A percentile compares a stretch with the other conserved stretches of the same genome.
These are phyloP conservation scores for Tribolium freemani DNA, from an alignment of 2,888 invertebrate species.

Conservation along the genomic window DNA sequence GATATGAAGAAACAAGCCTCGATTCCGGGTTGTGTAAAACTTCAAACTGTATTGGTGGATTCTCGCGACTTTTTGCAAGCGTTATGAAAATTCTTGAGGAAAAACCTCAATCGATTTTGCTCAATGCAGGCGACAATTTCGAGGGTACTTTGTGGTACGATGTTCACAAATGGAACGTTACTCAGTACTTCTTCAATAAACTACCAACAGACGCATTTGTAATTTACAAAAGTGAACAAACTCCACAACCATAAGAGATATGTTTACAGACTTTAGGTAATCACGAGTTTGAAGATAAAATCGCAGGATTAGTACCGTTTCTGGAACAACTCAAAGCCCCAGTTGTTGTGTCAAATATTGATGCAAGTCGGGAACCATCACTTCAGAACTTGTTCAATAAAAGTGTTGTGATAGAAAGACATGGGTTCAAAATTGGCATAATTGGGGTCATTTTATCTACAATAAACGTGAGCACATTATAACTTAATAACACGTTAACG, in stretches of 20 bases:
- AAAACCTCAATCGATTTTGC: constrained; percentile 71
- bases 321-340: constrained; percentile 75
- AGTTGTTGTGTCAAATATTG: constrained; percentile 83
- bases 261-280: constrained; percentile 82
- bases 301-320: constrained; percentile 81
- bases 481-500: background rate
- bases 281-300: constrained; percentile 87
- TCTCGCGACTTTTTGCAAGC: constrained; percentile 75
- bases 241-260: no score
- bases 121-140: constrained; percentile 88
- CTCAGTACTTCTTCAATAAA: constrained; percentile 80
- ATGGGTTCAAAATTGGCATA: constrained; percentile 79
- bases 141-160: constrained; percentile 89
- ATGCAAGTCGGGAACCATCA: constrained; percentile 76
- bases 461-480: constrained; percentile 70
- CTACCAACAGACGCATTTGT: constrained; percentile 60
- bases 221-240: no score
- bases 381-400: constrained; percentile 75
- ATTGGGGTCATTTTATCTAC: constrained; percentile 82
- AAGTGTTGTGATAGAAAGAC: constrained; percentile 75
- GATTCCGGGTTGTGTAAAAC: constrained; percentile 72
- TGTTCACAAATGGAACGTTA: constrained; percentile 79
- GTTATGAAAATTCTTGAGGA: constrained; percentile 68
- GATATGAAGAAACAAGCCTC: constrained; percentile 72
- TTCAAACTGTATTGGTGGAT: constrained; percentile 76